phyloP scores from a whole-genome alignment of 2,888 invertebrate species.

The Plagiodera versicolora region DNA sequence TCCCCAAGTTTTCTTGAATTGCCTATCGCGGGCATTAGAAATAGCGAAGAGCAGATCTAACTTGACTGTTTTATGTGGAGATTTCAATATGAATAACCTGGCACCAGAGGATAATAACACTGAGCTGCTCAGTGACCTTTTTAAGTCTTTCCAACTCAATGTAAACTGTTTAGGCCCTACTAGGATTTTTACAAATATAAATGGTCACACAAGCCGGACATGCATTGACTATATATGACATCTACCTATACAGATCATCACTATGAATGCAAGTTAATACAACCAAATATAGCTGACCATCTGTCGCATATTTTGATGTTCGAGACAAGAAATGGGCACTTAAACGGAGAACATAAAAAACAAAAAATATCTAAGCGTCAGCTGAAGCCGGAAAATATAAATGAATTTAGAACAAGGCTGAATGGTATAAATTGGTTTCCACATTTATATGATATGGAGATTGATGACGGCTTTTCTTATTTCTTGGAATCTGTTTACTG shows the following conservation, averaged over 20 bases:
- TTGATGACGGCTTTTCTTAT: constrained; percentile 1
- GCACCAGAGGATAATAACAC: no score
- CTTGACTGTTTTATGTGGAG: no score
- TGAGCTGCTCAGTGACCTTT: no score
- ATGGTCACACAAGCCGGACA: neutral
- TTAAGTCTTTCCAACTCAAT: no score
- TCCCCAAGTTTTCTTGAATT: neutral
- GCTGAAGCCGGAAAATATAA: neutral
- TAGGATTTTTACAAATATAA: neutral
- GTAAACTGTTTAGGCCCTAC: neutral
- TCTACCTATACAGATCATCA: neutral
- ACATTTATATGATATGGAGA: neutral
- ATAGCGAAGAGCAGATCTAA: neutral
- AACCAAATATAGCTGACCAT: no score
- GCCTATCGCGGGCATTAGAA: neutral
- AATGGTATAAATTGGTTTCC: neutral
- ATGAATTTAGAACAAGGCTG: neutral
- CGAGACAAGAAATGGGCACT: neutral
- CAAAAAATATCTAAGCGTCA: neutral
- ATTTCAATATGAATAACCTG: no score
- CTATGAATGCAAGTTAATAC: no score
- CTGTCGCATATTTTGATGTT: neutral
- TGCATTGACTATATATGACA: no score
- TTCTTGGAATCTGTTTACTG: constrained; percentile 3
- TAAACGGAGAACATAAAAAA: neutral